phyloP scores from a whole-genome alignment of 2,888 invertebrate genomes.

The Cantharis nigra region DNA sequence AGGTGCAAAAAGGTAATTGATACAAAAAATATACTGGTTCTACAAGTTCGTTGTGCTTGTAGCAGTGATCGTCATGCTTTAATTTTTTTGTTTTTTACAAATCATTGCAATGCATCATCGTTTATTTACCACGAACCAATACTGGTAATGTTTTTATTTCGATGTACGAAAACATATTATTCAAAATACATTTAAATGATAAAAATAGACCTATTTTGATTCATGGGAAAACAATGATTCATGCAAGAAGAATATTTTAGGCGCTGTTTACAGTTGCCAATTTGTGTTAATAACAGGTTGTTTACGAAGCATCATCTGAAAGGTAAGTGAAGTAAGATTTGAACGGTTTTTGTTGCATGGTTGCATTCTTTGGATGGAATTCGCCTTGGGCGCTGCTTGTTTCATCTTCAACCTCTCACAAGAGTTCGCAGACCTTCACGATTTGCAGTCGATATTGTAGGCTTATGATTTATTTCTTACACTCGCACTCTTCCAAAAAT shows the following conservation, averaged over 20 bases:
- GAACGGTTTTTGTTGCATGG: constrained; percentile 30
- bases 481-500: not conserved
- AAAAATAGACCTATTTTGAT: not conserved
- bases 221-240: constrained; percentile 8
- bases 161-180: not conserved
- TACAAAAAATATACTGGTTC: not conserved
- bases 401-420: constrained; percentile 18
- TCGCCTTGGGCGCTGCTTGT: constrained; percentile 21
- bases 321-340: constrained; percentile 16
- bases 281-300: constrained; percentile 22
- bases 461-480: not conserved
- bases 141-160: not conserved
- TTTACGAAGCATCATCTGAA: constrained; percentile 14
- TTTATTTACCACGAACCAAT: not conserved
- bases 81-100: not conserved
- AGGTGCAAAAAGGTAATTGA: not conserved
- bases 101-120: not conserved
- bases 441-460: constrained; percentile 14
- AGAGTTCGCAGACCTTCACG: constrained; percentile 25
- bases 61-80: not conserved
- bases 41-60: not conserved
- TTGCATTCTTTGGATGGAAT: constrained; percentile 28
- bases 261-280: constrained; percentile 18
- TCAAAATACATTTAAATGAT: not conserved
- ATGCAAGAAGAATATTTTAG: not conserved